phyloP scores from a whole-genome alignment of 2,113 vertebrate species.

The Picathartes gymnocephalus region DNA sequence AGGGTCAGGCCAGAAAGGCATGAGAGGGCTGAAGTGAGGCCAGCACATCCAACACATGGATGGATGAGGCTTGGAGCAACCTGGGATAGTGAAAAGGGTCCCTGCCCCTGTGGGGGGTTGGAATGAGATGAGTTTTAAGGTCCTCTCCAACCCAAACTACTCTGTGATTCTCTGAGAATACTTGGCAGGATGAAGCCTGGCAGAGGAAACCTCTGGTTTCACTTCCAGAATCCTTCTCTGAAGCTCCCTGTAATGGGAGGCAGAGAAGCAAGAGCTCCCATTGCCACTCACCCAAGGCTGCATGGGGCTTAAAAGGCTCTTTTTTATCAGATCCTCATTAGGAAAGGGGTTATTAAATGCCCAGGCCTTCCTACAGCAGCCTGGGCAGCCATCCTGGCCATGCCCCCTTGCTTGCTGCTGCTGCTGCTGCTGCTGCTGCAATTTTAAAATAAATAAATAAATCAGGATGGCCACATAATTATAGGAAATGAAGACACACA shows the following conservation, averaged over 20 bases:
- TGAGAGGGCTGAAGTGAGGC: fast-evolving
- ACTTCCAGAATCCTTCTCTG: background rate
- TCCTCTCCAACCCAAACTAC: background rate
- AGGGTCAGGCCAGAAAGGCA: background rate
- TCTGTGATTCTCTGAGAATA: background rate
- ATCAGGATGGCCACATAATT: background rate
- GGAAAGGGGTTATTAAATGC: background rate
- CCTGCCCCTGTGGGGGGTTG: background rate
- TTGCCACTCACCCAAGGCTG: background rate
- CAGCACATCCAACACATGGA: fast-evolving
- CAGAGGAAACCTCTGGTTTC: background rate
- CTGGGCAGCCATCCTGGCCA: background rate
- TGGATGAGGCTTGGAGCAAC: background rate
- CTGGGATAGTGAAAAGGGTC: background rate
- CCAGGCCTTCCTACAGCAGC: background rate
- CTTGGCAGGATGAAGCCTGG: background rate
- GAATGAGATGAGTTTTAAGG: background rate
- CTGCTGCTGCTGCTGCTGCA: background rate
- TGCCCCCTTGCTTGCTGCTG: background rate
- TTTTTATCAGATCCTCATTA: background rate
- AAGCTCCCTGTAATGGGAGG: background rate
- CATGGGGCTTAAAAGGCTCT: background rate
- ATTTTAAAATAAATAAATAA: background rate
- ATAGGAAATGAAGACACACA: background rate
- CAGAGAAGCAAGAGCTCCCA: background rate